phyloP scores from a whole-genome alignment of 2,113 vertebrate genomes.

The Anguilla rostrata region DNA sequence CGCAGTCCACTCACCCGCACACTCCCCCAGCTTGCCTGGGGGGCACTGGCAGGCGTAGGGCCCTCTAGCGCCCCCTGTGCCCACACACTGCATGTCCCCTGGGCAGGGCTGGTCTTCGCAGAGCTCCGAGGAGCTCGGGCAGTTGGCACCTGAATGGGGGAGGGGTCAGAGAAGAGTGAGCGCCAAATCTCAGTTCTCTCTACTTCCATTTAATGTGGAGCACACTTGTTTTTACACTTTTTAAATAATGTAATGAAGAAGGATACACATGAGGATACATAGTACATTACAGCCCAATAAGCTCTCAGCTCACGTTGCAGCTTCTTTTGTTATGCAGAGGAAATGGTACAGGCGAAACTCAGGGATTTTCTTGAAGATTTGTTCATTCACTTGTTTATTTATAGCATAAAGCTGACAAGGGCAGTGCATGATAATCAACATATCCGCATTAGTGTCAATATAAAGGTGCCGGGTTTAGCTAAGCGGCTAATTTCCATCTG shows the following conservation, averaged over 20 bases:
- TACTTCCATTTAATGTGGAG: not conserved
- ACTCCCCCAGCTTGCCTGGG: conserved; percentile 90
- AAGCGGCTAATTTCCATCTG: not conserved
- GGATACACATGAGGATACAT: too few relatives aligned
- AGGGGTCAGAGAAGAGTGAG: not conserved
- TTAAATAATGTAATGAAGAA: too few relatives aligned
- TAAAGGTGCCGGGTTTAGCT: not conserved
- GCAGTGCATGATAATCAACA: not conserved
- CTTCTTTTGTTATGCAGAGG: too few relatives aligned
- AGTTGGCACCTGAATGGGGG: conserved; percentile 76
- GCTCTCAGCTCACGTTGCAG: too few relatives aligned
- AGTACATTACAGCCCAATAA: too few relatives aligned
- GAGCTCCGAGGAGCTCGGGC: conserved; percentile 78
- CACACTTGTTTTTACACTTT: too few relatives aligned
- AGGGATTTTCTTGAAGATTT: too few relatives aligned
- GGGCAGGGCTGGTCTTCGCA: conserved; percentile 90
- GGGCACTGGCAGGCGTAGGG: conserved; percentile 92
- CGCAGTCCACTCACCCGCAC: conserved; percentile 77
- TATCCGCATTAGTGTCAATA: not conserved
- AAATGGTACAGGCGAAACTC: too few relatives aligned
- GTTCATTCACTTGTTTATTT: not conserved
- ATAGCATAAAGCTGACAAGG: not conserved
- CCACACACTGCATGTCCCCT: conserved; percentile 92
- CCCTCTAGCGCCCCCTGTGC: conserved; percentile 78
- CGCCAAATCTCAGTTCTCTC: not conserved